Evolutionary conservation across 2,888 invertebrate genomes (phyloP), one percentile per base, ranked within the genome.

Genomic region (Drosophila suboccidentalis): DNA sequence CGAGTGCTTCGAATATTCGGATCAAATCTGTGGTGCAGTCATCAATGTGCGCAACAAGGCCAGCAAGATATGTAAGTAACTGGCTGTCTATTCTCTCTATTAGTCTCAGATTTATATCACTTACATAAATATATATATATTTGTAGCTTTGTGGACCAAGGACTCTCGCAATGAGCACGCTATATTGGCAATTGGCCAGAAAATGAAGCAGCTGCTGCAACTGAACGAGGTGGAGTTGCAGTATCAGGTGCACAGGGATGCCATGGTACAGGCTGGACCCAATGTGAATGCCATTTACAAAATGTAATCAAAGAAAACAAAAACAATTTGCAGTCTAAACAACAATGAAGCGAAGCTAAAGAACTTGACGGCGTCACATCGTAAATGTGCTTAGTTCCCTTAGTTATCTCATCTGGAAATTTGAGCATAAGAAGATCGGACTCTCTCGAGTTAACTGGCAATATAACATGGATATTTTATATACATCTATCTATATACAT

Each of bases 21-120:
- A 98, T 78, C 97, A 98, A 92, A 95, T 99, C 71, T 98, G 98
- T 93, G 99, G 99, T 57, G 98, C 98, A 77, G 98, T 98, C 77
- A 97, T 99, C 61, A 98, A 98, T 93, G 95, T 99, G 81, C 95
- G 99, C 93, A 93, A 94, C 76, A 98, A 97, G 93, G 95, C 96
- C 79, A 98, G 98, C 93, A 99, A 98, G 94, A 95, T 98, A 92
- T 97, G 97, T 94, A 92, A 93, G 94, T 91, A 39, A 4, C 3
- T 3, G 10, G 5, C 11, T 9, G 2, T 32, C 19, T 15, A 8
- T n/a, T 17, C 4, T 8, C 0, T 4, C 29, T 4, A 3, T 11
- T 43, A 46, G 2, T 34, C 26, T 34, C n/a, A 29, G 26, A 32
- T 29, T 19, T n/a, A 4, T 4, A 26, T 13, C 13, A 5, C 15